Evolutionary conservation across 2,113 vertebrate genomes (phyloP), one percentile per base, ranked within the genome.

Genomic region (Agelaius tricolor): DNA sequence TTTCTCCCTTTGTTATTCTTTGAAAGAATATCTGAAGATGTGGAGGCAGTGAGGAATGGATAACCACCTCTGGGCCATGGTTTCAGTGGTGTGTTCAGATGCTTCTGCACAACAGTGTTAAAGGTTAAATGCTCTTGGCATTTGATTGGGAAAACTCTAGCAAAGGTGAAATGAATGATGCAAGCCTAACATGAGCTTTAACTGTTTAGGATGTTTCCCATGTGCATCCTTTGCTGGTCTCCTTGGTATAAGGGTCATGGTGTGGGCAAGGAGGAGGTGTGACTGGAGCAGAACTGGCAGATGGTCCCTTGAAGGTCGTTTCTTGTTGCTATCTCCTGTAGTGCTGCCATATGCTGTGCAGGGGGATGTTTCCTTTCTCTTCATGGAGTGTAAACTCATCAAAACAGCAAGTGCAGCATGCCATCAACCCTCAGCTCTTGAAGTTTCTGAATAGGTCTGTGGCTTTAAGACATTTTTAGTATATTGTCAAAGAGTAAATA

Each of bases 251-350:
- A 81, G 90, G 92, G 93, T 96, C 95, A 90, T 95, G 93, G 90
- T 94, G 85, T 94, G 95, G 94, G 85, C 95, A 96, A 96, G 87
- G 85, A 96, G 87, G 93, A 97, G 82, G 72, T 94, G 83, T 67
- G 92, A 96, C 88, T 96, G 83, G 93, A 94, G 88, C 88, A 92
- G 94, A 96, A 85, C 90, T 96, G 93, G 94, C 92, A 96, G 93
- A 96, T 96, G 94, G 92, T 96, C 93, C 87, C 88, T 81, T 97
- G 96, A 95, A 97, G 95, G 96, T 94, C 93, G 9, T 96, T 96
- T 90, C 90, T 95, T 94, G 83, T 94, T 97, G 93, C 93, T 93
- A 9, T 95, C 92, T 97, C 96, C 95, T 96, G 94, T 93, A 95
- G 93, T 92, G 93, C 79, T 94, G 82, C 94, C 95, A 96, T 96